Conservation (phyloP, 2,113 vertebrate genomes). For the Menidia beryllina region DNA sequence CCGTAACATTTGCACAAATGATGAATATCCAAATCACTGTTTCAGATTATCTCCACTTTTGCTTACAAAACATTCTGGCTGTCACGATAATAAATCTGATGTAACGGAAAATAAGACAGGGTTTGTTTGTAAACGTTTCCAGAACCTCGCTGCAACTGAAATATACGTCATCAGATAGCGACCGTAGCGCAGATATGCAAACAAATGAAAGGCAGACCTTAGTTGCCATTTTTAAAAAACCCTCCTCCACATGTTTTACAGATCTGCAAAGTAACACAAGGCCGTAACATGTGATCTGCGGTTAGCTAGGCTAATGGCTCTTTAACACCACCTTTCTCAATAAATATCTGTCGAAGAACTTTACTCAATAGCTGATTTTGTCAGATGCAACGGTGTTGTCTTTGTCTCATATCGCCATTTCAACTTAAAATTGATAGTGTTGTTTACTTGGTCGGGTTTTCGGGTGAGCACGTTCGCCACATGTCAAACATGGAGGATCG, state of each 20-base stretch:
- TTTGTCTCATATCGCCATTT: neutral
- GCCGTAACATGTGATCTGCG: constrained; percentile 17
- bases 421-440: neutral
- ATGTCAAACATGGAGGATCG: constrained; percentile 57
- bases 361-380: accelerated
- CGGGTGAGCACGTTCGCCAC: constrained; percentile 45
- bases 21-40: no score
- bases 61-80: no score
- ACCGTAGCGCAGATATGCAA: no score
- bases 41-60: no score
- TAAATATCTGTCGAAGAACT: neutral
- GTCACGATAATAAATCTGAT: no score
- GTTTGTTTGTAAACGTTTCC: no score
- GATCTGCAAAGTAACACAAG: neutral
- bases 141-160: no score
- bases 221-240: neutral
- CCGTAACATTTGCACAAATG: no score
- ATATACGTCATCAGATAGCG: no score
- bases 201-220: accelerated
- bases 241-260: neutral
- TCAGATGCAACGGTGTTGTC: accelerated
- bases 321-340: neutral
- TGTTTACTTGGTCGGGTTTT: neutral
- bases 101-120: no score
- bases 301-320: constrained; percentile 14